These are phyloP conservation scores for Xestia ashworthii DNA, from an alignment of 2,888 invertebrate genomes.

Conservation along the genomic window DNA sequence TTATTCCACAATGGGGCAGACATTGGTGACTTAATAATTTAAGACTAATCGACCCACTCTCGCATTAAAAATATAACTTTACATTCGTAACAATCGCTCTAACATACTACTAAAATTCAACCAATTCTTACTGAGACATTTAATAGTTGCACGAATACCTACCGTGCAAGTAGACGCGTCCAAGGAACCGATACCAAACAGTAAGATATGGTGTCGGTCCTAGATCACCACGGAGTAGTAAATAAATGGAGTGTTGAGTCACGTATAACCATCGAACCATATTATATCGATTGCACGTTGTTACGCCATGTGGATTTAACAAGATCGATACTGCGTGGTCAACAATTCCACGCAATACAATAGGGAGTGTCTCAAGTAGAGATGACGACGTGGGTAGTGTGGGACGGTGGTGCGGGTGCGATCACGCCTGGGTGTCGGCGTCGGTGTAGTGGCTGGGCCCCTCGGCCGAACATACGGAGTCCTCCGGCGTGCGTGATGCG, in stretches of 20 bases:
- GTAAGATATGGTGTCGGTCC: slow-evolving; percentile 25
- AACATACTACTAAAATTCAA: slow-evolving; percentile 63
- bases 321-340: slow-evolving; percentile 12
- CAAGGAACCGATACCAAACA: slow-evolving; percentile 37
- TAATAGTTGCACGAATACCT: slow-evolving; percentile 33
- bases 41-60: slow-evolving; percentile 45
- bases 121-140: slow-evolving; percentile 46
- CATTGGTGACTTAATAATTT: slow-evolving; percentile 36
- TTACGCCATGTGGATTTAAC: not conserved
- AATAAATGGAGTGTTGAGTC: slow-evolving; percentile 31
- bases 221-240: slow-evolving; percentile 23
- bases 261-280: not conserved
- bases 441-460: slow-evolving; percentile 94
- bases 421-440: slow-evolving; percentile 89
- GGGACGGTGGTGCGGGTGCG: slow-evolving; percentile 36
- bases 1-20: slow-evolving; percentile 44
- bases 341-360: slow-evolving; percentile 14
- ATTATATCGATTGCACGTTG: not conserved
- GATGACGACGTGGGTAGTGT: slow-evolving; percentile 12
- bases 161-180: slow-evolving; percentile 29
- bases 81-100: slow-evolving; percentile 70
- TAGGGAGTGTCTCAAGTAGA: slow-evolving; percentile 57
- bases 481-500: slow-evolving; percentile 96
- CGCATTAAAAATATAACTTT: slow-evolving; percentile 64
- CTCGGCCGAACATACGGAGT: slow-evolving; percentile 97